Base-by-base conservation (phyloP, 1,140 invertebrate genomes). In the Bactericera cockerelli region DNA sequence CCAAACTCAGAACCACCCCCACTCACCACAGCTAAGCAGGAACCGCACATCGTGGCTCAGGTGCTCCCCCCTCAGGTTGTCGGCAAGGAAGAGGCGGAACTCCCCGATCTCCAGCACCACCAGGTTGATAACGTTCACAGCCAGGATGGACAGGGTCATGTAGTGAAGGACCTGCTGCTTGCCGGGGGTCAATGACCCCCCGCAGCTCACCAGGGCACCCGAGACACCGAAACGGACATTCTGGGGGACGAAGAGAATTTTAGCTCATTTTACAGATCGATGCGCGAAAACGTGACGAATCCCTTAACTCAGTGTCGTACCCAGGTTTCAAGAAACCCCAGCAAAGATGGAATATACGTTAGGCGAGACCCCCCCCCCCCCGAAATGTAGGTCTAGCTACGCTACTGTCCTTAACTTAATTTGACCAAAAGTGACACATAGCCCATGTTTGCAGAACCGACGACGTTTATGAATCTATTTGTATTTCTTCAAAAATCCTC, bases 81-180 rank as follows among this genome's bases (percentile, higher is more conserved):
- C 69, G 6, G 70, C 63, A 49, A 67, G 67, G 61, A 74, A 70
- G 31, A 71, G 67, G 28, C 68, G 63, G 70, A 71, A 75, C 59
- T 69, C 67, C 14, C 63, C 67, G 13, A 69, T 59, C 65, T 76
- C 74, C 21, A 70, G 64, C 13, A 76, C 62, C 33, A 75, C 67
- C 25, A 71, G 63, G 58, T 75, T 73, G 3, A 75, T 67, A 14
- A 68, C 63, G 59, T 75, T 75, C 10, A 72, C 65, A 14, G 67
- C 65, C 14, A 76, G 64, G 13, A 75, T 70, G 2, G 71, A 70
- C 22, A 74, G 60, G 4, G 72, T 70, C 42, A 75, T 66, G 58
- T 71, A 74, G 4, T 76, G 68, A 14, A 76, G 65, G 13, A 68
- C 65, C 63, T 74, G 72, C 49, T 75, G 73, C 54, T 72, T 67